Evolutionary conservation across 2,888 invertebrate species (phyloP).

Genomic region (Schrankia costaestrigalis): DNA sequence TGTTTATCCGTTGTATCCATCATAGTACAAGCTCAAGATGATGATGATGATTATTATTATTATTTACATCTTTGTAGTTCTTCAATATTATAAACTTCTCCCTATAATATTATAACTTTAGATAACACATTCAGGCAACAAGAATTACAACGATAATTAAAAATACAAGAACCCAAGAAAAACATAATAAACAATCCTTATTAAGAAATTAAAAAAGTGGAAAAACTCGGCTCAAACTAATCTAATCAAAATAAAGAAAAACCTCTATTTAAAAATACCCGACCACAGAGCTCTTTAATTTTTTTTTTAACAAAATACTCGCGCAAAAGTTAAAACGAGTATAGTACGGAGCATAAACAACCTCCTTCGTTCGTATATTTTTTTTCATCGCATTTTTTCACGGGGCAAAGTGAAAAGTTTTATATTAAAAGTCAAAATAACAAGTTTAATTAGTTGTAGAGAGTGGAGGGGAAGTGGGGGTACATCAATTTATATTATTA

Average conservation of each 20-base stretch:
- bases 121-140: no score
- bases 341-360: slow-evolving; percentile 31
- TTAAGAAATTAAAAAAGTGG: no score
- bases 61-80: no score
- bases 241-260: slow-evolving; percentile 4
- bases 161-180: no score
- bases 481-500: slow-evolving; percentile 59
- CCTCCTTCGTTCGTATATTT: slow-evolving; percentile 9
- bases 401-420: slow-evolving; percentile 59
- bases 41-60: no score
- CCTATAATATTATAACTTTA: no score
- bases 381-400: slow-evolving; percentile 36
- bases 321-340: slow-evolving; percentile 21
- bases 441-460: slow-evolving; percentile 67
- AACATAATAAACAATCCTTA: no score
- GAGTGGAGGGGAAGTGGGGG: slow-evolving; percentile 38
- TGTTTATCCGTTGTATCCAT: no score
- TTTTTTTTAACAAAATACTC: slow-evolving; percentile 9
- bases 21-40: no score
- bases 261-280: slow-evolving; percentile 3
- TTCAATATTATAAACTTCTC: no score
- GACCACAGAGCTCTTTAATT: slow-evolving; percentile 5
- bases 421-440: slow-evolving; percentile 66
- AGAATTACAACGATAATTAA: no score
- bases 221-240: slow-evolving; percentile 2